Conservation (phyloP, 2,888 invertebrate species). For the Teleogryllus oceanicus region DNA sequence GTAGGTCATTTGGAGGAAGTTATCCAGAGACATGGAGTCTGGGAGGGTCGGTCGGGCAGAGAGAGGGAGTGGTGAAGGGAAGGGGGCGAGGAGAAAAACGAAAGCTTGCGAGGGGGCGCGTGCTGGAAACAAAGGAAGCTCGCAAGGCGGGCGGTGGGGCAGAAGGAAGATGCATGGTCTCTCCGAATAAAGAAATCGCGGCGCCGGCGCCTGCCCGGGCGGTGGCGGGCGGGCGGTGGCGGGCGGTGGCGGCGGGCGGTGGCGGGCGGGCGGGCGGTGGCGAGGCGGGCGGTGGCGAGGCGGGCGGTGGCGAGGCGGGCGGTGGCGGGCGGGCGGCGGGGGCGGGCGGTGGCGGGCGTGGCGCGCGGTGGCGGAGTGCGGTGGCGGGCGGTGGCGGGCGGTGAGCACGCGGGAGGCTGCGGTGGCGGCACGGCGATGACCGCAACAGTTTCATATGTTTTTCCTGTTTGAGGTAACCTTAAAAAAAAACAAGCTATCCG, state of each 20-base stretch:
- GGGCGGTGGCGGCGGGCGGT: too few relatives aligned
- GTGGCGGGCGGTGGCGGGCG: not conserved
- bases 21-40: not conserved
- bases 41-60: not conserved
- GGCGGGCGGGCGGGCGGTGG: not conserved
- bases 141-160: not conserved
- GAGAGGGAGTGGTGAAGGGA: not conserved
- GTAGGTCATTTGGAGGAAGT: not conserved
- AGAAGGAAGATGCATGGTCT: slow-evolving; percentile 3
- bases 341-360: not conserved
- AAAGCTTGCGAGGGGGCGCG: not conserved
- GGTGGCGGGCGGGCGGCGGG: not conserved
- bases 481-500: too few relatives aligned
- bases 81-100: not conserved
- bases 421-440: too few relatives aligned
- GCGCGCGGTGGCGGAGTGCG: too few relatives aligned
- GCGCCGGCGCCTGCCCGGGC: not conserved
- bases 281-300: not conserved
- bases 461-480: too few relatives aligned
- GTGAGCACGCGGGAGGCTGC: too few relatives aligned
- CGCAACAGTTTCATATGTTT: too few relatives aligned
- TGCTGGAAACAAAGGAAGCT: not conserved
- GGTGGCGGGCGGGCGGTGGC: not conserved
- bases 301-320: too few relatives aligned
- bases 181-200: not conserved